Evolutionary conservation across 2,797 vertebrate species (phyloP).

Genomic region (Pipistrellus nathusii): DNA sequence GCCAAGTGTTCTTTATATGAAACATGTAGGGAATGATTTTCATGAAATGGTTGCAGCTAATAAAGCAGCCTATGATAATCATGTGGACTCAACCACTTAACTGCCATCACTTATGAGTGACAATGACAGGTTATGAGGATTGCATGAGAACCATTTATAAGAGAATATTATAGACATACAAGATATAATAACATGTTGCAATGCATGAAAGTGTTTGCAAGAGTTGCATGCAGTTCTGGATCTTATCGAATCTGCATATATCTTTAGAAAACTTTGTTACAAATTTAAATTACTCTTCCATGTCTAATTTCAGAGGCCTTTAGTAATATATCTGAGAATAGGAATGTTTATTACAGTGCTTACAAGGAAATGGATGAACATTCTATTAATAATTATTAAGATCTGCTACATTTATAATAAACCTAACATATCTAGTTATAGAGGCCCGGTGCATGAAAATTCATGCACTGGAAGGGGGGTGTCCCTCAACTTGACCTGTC

Average conservation of each 20-base stretch:
- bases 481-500: no score
- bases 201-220: not conserved
- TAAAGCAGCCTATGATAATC: not conserved
- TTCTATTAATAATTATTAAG: constrained; percentile 40
- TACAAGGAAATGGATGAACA: constrained; percentile 20
- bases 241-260: not conserved
- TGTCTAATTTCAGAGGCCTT: constrained; percentile 13
- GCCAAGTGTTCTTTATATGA: not conserved
- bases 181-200: not conserved
- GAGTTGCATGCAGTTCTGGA: not conserved
- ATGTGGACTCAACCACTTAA: not conserved
- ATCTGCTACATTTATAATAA: not conserved
- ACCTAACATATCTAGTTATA: not conserved
- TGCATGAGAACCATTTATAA: not conserved
- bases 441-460: no score
- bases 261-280: constrained; percentile 14
- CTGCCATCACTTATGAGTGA: not conserved
- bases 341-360: not conserved
- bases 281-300: constrained; percentile 21
- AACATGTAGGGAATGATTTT: not conserved
- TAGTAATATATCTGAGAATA: not conserved
- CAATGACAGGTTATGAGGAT: not conserved
- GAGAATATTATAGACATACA: not conserved
- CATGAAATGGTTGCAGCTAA: not conserved
- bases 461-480: no score